Evolutionary conservation across 2,113 vertebrate species (phyloP), one percentile per base, ranked within the genome.

Genomic region (Naja naja): DNA sequence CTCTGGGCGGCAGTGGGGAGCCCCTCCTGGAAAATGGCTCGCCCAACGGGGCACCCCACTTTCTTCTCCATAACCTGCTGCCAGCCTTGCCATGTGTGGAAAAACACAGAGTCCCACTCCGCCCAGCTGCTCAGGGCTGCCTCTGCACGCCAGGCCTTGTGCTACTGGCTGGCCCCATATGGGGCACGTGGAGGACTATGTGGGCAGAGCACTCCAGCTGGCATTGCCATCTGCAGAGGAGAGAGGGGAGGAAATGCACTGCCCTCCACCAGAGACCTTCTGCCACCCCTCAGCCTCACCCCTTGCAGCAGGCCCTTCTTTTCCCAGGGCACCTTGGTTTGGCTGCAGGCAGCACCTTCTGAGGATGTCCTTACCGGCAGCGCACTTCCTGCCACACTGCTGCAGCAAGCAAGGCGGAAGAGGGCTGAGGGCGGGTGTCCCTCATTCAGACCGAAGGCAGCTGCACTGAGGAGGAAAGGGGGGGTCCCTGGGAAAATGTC

Each of bases 71-170:
- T 87, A 47, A 94, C 81, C 55, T 27, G 7, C 30, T 30, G 8
- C 53, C 52, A 6, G 22, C 11, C 7, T 14, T 90, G 91, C 91
- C 91, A 52, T 34, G 25, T 55, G 11, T 92, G 90, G 93, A 89
- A 92, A 89, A 93, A 91, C 90, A 53, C 69, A 27, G 9, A 12
- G 12, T 47, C 49, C 53, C 45, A 1, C 43, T 20, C 39, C 12
- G 2, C 34, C 74, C 74, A 81, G n/a, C 69, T 16, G 10, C 64
- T 64, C 90, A 34, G 86, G 64, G 53, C 43, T 53, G 93, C 87
- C 87, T 34, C 16, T 49, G 74, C 93, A 86, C 64, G 87, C 93
- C 69, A 45, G 60, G 69, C 90, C 92, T 89, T 86, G 90, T 47
- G 39, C n/a, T 5, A 23, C 14, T 6, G 25, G 4, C 60, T 30